These are phyloP conservation scores for Phoenicopterus ruber DNA, from an alignment of 2,113 vertebrate species.

Conservation along the genomic window DNA sequence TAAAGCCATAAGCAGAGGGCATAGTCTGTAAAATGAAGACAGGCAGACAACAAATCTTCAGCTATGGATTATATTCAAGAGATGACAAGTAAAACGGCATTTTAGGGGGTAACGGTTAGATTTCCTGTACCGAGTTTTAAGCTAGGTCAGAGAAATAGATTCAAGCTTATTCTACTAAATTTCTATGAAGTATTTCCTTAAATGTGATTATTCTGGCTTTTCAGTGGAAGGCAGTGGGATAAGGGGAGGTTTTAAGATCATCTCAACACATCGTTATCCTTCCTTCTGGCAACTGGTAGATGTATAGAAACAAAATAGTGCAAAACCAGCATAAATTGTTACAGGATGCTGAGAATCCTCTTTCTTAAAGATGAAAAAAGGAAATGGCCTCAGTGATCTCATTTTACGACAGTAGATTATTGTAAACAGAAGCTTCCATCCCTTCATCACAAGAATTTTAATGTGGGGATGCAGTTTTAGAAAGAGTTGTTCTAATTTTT, in stretches of 20 bases:
- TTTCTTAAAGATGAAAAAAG: not conserved
- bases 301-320: not conserved
- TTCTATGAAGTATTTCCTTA: not conserved
- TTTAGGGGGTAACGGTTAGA: not conserved
- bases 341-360: not conserved
- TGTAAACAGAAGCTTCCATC: not conserved
- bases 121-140: not conserved
- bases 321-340: not conserved
- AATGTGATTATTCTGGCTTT: not conserved
- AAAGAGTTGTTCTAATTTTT: not conserved
- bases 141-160: not conserved
- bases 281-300: not conserved
- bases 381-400: not conserved
- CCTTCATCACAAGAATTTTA: not conserved
- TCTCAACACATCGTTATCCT: not conserved
- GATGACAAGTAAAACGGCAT: not conserved
- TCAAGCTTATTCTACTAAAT: not conserved
- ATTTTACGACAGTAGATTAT: not conserved
- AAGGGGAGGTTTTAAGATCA: not conserved
- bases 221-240: not conserved
- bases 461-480: not conserved
- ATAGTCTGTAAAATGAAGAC: not conserved
- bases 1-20: not conserved
- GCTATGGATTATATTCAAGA: not conserved
- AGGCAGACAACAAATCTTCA: not conserved